Evolutionary conservation across 2,888 invertebrate species (phyloP), one percentile per base, ranked within the genome.

Genomic region (Eurytoma adleriae): DNA sequence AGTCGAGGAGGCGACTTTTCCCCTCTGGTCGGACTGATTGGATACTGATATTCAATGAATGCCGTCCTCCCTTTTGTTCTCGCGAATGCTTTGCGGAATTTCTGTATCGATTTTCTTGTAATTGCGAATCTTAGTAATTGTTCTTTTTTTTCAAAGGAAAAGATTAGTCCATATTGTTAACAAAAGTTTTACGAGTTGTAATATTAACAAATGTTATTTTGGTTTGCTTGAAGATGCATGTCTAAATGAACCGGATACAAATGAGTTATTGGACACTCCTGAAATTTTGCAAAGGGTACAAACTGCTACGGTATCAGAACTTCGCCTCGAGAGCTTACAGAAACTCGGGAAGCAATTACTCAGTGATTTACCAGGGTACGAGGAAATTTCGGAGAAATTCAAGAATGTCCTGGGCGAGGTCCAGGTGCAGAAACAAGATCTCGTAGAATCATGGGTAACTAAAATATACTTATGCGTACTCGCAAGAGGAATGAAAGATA

Each of bases 361-460:
- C 3, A 73, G 82, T 5, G 90, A 90, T 84, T 85, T 91, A 30
- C 89, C 90, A 1, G 88, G 87, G 0, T 90, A 88, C 70, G 85
- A 88, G 13, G 86, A 87, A 5, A 84, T 86, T 3, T 82, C 85
- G 12, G 79, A 80, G 0, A 90, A 86, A 76, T 85, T 91, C 30
- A 71, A 83, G 0, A 68, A 75, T 0, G 87, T 87, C 3, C 50
- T 87, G 4, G 86, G 86, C 50, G 88, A 89, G 0, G 84, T 86
- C 3, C 89, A 88, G 57, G 85, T 83, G 12, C 87, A 84, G 59
- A 85, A 87, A 7, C 88, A 88, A 20, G 82, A 86, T 48, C 85
- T 90, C 20, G 85, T 89, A 1, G 90, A 90, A n/a, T 82, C 87
- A 54, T 91, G 90, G 90, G 90, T 90, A 87, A 73, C 5, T 20